These are phyloP conservation scores for Molanna angustata DNA, from an alignment of 2,888 invertebrate genomes.

Conservation along the genomic window DNA sequence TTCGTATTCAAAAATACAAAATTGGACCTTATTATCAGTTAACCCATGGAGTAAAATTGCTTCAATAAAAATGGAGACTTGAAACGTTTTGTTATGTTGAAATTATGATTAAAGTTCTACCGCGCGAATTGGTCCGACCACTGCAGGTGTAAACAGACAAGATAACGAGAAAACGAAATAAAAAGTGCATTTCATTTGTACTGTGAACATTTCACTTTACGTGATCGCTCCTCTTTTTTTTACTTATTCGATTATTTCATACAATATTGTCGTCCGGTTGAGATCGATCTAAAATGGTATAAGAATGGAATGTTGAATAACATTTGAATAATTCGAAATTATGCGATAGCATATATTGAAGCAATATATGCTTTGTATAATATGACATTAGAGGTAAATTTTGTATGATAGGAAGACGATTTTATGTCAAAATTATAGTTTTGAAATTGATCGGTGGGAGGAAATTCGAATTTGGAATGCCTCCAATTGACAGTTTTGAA, in stretches of 20 bases:
- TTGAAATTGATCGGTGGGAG: too few relatives aligned
- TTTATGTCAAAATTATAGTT: background rate
- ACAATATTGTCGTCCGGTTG: too few relatives aligned
- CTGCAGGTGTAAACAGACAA: background rate
- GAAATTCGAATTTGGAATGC: background rate
- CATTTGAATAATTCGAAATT: background rate
- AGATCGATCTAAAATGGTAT: background rate
- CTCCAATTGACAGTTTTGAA: too few relatives aligned
- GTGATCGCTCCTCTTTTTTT: too few relatives aligned
- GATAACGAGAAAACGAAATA: background rate
- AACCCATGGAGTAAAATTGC: background rate
- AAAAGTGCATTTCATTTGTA: too few relatives aligned
- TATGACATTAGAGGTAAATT: too few relatives aligned
- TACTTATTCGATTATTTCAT: too few relatives aligned
- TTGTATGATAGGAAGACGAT: background rate
- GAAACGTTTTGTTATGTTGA: background rate
- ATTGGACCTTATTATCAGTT: background rate
- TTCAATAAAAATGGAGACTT: background rate
- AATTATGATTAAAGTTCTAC: background rate
- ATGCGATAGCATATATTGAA: too few relatives aligned
- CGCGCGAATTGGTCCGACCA: background rate
- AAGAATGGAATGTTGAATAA: background rate
- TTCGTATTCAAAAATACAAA: too few relatives aligned
- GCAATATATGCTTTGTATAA: too few relatives aligned
- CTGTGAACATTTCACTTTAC: too few relatives aligned